Base-by-base conservation (phyloP, 2,797 vertebrate species). In the Gallinago stenura region DNA sequence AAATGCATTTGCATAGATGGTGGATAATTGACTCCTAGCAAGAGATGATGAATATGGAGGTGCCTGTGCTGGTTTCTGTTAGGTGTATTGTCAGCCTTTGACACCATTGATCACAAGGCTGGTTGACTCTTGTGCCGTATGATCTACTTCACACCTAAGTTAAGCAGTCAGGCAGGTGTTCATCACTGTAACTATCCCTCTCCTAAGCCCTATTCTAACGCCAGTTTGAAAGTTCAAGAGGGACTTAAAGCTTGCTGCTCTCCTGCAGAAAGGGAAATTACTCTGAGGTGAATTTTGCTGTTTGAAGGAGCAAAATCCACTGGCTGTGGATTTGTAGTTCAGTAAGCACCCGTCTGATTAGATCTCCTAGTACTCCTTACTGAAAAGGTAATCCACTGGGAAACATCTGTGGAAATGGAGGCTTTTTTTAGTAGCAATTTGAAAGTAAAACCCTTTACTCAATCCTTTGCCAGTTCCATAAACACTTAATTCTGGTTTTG, bases 1-100 rank as follows among this genome's bases (percentile, higher is more conserved):
- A 75, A 80, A 76, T 39, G 33, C 45, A 30, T 16, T 92, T 80
- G 33, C 69, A 20, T 66, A 54, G 60, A 33, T n/a, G 33, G 39
- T 46, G 31, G 31, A 45, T 92, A 86, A 62, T 45, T 83, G 82
- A 87, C 53, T 89, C 43, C 60, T 57, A 73, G 71, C 28, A 89
- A 33, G 56, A 33, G 53, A 77, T 71, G 56, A 51, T 43, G 64
- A 82, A 37, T 90, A 61, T 46, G 53, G 73, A 84, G 66, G 46
- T 89, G 71, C 28, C 39, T 48, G 28, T 60, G 51, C 31, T 93
- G 60, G 4, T 68, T 95, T 92, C 84, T 69, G 45, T 84, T 89
- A 90, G 39, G 41, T 83, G 46, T 85, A 33, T 77, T 68, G 68
- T 84, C 78, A 87, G 60, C 81, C 53, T 91, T 80, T 90, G 83